phyloP scores from a whole-genome alignment of 2,888 invertebrate species.

The Lasioglossum oenotherae region DNA sequence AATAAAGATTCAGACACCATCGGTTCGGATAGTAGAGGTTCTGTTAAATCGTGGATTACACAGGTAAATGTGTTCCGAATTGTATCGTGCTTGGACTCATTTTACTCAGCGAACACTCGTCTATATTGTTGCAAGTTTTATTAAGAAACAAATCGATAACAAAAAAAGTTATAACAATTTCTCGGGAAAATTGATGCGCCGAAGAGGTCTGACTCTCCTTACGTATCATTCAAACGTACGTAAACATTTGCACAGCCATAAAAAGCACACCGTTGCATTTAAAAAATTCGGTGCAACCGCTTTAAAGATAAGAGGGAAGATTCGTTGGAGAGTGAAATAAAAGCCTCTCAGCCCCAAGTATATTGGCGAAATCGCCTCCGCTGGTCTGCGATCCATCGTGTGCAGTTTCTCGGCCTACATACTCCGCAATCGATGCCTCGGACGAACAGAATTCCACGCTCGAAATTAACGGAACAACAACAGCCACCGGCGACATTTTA shows the following conservation, averaged over 20 bases:
- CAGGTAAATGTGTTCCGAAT: background rate
- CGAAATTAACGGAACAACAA: background rate
- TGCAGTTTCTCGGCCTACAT: conserved; percentile 24
- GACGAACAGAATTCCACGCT: conserved; percentile 15
- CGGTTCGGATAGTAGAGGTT: background rate
- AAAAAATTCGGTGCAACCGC: background rate
- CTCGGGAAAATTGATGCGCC: too few species aligned
- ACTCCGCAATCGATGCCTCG: background rate
- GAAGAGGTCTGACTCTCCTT: too few species aligned
- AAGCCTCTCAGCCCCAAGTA: too few species aligned
- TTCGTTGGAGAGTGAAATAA: background rate
- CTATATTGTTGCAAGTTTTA: background rate
- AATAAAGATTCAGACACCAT: too few species aligned
- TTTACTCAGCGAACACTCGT: background rate
- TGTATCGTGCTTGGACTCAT: background rate
- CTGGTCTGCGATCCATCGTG: background rate
- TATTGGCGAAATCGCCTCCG: background rate
- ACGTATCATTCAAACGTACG: too few species aligned
- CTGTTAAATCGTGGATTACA: background rate
- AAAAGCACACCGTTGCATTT: too few species aligned
- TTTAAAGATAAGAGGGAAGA: background rate
- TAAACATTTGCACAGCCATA: too few species aligned
- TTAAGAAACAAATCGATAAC: background rate
- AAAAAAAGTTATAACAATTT: background rate
- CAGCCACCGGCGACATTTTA: background rate